Base-by-base conservation (phyloP, 1,140 invertebrate species). In the Drusus annulatus region DNA sequence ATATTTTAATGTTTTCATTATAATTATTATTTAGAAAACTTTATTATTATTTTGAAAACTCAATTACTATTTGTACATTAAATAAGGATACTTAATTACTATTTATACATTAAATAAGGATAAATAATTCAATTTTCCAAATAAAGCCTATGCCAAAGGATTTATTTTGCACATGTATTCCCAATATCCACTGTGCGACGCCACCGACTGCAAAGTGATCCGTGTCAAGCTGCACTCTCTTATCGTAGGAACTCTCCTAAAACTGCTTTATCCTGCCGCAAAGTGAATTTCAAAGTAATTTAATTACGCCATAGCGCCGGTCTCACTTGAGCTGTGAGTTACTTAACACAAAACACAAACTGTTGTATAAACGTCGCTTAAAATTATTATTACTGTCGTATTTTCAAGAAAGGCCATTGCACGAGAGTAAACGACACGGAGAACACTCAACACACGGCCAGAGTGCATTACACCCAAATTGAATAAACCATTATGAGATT, bases 381-480 rank as follows among this genome's bases (percentile, higher is more conserved):
- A 31, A 31, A 31, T 65, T 65, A 45, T 45, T 45, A 45, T 45
- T 13, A 45, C 36, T 36, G 36, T 31, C 25, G 62, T 65, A 25
- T 31, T 65, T 25, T 0, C 60, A 28, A 8, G 21, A 31, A 65
- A 65, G 62, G 25, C 62, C 62, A 31, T 28, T 28, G 56, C 15
- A 23, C 56, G n/a, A 23, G 19, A 45, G 10, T 45, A 45, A 8
- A 45, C 36, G 36, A 45, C 36, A 36, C 36, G 36, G 36, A 5
- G 36, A 45, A 45, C 36, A 45, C 13, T 45, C 36, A 45, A 45
- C 36, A 45, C 36, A 45, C 56, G 7, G 56, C 56, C 7, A 1
- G 56, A 65, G 62, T 65, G 25, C 62, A 65, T 65, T 65, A 65
- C 62, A 28, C 21, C 25, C 62, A 28, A 65, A 28, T 25, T 28